These are phyloP conservation scores for Osedax frankpressi DNA, from an alignment of 2,888 invertebrate genomes.

Conservation along the genomic window DNA sequence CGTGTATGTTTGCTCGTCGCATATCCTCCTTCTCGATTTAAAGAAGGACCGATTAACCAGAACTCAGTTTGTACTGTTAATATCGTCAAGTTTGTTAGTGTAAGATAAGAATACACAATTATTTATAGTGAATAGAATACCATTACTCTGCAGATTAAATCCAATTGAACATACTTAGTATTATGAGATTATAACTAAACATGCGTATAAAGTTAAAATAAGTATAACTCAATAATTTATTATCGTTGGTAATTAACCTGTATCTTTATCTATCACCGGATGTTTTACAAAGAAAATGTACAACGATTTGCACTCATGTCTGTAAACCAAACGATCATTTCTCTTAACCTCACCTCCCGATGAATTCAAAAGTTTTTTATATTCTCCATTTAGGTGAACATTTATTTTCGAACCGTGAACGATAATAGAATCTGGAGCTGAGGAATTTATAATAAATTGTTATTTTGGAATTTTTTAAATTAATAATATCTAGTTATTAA, in stretches of 20 bases:
- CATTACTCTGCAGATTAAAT: too few relatives aligned
- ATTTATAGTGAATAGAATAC: too few relatives aligned
- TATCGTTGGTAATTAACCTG: too few relatives aligned
- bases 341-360: not conserved
- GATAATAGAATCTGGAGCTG: not conserved
- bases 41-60: not conserved
- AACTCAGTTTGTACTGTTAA: not conserved
- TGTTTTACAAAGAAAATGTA: not conserved
- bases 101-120: too few relatives aligned
- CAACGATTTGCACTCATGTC: not conserved
- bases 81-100: too few relatives aligned
- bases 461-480: too few relatives aligned
- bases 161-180: too few relatives aligned
- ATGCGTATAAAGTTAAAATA: too few relatives aligned
- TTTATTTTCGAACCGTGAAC: not conserved
- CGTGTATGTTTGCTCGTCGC: not conserved
- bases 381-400: not conserved
- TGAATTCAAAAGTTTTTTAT: not conserved
- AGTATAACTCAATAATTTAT: too few relatives aligned
- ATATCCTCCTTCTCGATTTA: not conserved
- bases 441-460: too few relatives aligned
- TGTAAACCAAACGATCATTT: not conserved
- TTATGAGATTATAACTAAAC: too few relatives aligned
- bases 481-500: too few relatives aligned
- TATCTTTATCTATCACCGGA: not conserved